Evolutionary conservation across 2,113 vertebrate species (phyloP), one percentile per base, ranked within the genome.

Genomic region (Brevimyrus niger): DNA sequence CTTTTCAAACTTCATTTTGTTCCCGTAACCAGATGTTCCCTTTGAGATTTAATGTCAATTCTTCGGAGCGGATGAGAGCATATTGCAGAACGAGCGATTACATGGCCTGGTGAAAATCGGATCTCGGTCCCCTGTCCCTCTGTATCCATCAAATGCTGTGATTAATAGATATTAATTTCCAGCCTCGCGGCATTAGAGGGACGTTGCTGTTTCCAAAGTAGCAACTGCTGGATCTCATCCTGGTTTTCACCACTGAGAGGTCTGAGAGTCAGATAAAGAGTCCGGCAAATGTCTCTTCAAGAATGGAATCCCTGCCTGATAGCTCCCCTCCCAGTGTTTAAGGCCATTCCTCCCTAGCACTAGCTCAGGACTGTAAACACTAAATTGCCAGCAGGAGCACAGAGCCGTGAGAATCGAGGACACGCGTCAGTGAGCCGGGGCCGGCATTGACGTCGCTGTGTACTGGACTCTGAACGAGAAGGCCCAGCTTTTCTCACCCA

Each of bases 351-450:
- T 87, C 27, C 50, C 87, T 48, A 38, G 80, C 31, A 88, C 91
- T 91, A 82, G 88, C 90, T 93, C 92, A 93, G 89, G 90, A 91
- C 92, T 92, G 90, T 50, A 80, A 80, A 94, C 94, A 94, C 93
- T 94, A 93, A 61, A 90, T 89, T 84, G 88, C 38, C 38, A 85
- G 88, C 27, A 53, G 92, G 91, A 0, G 7, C 13, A 88, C 89
- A 91, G 91, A 93, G 92, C 88, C 92, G 93, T 94, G 92, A 88
- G 90, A 92, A 94, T 93, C 91, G 89, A 88, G 1, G 89, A 94
- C 90, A 87, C 0, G 9, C 95, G 90, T 94, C 93, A 94, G 76
- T 93, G 94, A 94, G 91, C 91, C 93, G 93, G 35, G 35, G 4
- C 69, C 35, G 11, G 69, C 27, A 15, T 5, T n/a, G 2, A 38